phyloP scores from a whole-genome alignment of 2,888 invertebrate species.

The Boloria selene region DNA sequence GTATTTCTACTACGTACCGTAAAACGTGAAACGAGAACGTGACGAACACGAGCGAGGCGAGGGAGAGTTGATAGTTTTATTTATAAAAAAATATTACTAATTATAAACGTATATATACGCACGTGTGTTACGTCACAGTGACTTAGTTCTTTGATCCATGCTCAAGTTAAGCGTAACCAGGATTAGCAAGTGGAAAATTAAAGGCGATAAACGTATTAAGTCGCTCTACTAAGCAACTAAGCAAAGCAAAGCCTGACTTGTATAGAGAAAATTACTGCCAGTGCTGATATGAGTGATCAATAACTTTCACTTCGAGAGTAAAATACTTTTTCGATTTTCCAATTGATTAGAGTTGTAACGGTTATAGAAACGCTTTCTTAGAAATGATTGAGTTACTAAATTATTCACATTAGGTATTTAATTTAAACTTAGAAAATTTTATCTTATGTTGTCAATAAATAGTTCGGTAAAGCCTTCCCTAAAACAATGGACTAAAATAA shows the following conservation, averaged over 20 bases:
- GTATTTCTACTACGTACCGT: too few relatives aligned
- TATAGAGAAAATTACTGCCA: conserved; percentile 30
- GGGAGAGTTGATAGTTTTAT: too few relatives aligned
- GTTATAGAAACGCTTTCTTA: background rate
- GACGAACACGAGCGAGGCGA: too few relatives aligned
- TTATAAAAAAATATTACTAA: too few relatives aligned
- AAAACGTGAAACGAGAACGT: too few relatives aligned
- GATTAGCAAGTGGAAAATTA: conserved; percentile 50
- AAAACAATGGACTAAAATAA: too few relatives aligned
- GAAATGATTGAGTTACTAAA: too few relatives aligned
- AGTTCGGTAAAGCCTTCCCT: too few relatives aligned
- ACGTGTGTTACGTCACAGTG: conserved; percentile 2
- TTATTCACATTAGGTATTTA: too few relatives aligned
- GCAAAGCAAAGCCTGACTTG: conserved; percentile 42
- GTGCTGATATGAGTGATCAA: conserved; percentile 19
- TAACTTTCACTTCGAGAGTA: conserved; percentile 18
- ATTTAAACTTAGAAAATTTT: too few relatives aligned
- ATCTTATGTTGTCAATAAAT: too few relatives aligned
- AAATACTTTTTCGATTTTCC: conserved; percentile 12
- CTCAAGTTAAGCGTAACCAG: conserved; percentile 29
- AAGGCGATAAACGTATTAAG: conserved; percentile 43
- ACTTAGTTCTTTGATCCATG: conserved; percentile 19
- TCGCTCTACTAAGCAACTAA: conserved; percentile 47
- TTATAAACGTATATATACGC: too few relatives aligned
- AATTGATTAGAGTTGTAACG: background rate